Evolutionary conservation across 2,888 invertebrate species (phyloP), one percentile per base, ranked within the genome.

Genomic region (Tromatobia lineatoria): DNA sequence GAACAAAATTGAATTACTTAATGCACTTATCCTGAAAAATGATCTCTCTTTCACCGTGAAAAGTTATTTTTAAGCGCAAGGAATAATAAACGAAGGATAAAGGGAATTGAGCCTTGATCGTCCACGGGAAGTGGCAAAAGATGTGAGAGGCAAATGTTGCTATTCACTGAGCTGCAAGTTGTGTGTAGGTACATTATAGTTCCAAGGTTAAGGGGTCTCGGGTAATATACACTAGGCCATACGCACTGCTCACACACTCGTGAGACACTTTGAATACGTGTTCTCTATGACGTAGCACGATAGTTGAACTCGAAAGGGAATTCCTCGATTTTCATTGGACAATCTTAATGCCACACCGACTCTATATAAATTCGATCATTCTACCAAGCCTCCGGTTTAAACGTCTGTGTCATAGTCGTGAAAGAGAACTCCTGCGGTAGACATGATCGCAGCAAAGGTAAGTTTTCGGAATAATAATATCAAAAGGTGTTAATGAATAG

Each of bases 191-290:
- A 77, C 82, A 86, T 83, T 76, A 50, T 64, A 66, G 29, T 77
- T 71, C 85, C 91, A 92, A 92, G 92, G 92, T 92, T 91, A 91
- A 92, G 91, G 91, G 90, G 86, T 86, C 79, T 77, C 80, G 71
- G 77, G 84, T 86, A 84, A 87, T 88, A 88, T 67, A 77, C 59
- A 66, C 47, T 71, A 82, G 75, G 66, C 70, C 69, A 73, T 85
- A 71, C 81, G 80, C 76, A 47, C 47, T 57, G 47, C 50, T 7
- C 45, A 50, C 54, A 54, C 59, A 50, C 20, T 20, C 23, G 1
- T 52, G 23, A 38, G 38, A 67, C 74, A 80, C 64, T 77, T 81
- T 61, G 70, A 59, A 78, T 52, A 47, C 64, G 25, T 52, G 34
- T 34, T 18, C 45, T 67, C 34, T 50, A n/a, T 54, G 50, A 67